Base-by-base conservation (phyloP, 2,113 vertebrate genomes). In the Choloepus hoffmanni region DNA sequence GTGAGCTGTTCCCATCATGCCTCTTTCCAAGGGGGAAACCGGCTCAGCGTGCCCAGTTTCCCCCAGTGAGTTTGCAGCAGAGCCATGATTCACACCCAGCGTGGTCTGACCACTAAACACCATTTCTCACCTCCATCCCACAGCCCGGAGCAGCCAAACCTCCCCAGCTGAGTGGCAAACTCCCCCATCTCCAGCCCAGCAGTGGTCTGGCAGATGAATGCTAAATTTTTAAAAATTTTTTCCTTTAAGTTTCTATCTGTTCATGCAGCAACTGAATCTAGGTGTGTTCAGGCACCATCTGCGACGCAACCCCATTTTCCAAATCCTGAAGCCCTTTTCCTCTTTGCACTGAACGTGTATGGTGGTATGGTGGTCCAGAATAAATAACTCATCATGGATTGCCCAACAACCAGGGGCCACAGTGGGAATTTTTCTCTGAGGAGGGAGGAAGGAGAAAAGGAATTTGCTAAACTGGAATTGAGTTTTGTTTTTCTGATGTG, bases 181-280 rank as follows among this genome's bases (percentile, higher is more conserved):
- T 67, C 74, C 83, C 36, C 7, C 72, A 74, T 92, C 68, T 65
- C 45, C 30, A 72, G 55, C 67, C 26, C 5, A 13, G 67, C 68
- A 74, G 92, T 60, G 94, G 77, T 70, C 68, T 90, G 63, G 95
- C 92, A 88, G 68, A 95, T 77, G 74, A 94, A 95, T 43, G n/a
- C 74, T 90, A 19, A 79, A 92, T 70, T 67, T 58, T 55, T 24
- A 2, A 19, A 30, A 18, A 16, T 86, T 94, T 94, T 95, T 76
- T 15, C 82, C 36, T 95, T 96, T 79, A 85, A 81, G 90, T 96
- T 97, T 97, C 97, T 95, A 98, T 97, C 97, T 98, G 97, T 90
- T 98, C 93, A 79, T 43, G 12, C 94, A 89, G 70, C 83, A 94
- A 95, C 94, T 58, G 65, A 97, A 97, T 96, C 96, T 90, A 97